phyloP scores from a whole-genome alignment of 1,140 invertebrate genomes.

The Zaprionus africanus region DNA sequence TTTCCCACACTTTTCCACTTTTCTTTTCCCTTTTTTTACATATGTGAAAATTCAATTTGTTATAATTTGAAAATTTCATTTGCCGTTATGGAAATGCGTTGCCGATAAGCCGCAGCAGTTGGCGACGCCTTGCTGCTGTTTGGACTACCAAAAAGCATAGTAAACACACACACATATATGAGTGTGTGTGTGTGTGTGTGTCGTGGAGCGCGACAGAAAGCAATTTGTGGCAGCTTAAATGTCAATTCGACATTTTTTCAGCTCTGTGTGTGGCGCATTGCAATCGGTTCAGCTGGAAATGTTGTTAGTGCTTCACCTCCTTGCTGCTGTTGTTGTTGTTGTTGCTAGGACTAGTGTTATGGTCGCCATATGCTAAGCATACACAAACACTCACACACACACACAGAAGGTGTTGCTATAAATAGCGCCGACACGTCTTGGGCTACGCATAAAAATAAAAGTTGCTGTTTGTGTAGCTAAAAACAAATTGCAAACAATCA shows the following conservation, averaged over 20 bases:
- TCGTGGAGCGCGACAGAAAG: constrained; percentile 55
- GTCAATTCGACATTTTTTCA: constrained; percentile 61
- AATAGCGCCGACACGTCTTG: constrained; percentile 69
- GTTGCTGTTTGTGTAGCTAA: constrained; percentile 72
- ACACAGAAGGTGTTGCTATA: constrained; percentile 50
- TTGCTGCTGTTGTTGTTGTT: neutral
- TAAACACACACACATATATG: constrained; percentile 12
- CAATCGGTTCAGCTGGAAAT: constrained; percentile 30
- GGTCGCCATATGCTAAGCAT: constrained; percentile 46
- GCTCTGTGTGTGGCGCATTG: constrained; percentile 25
- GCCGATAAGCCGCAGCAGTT: constrained; percentile 58
- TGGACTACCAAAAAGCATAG: constrained; percentile 17
- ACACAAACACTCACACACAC: constrained; percentile 5
- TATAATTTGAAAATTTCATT: constrained; percentile 82
- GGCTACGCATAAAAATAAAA: constrained; percentile 66
- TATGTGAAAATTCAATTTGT: constrained; percentile 78
- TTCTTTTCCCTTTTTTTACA: constrained; percentile 24
- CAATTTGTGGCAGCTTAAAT: constrained; percentile 80
- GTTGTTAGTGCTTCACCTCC: neutral
- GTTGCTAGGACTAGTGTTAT: constrained; percentile 36
- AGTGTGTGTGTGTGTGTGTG: constrained; percentile 13
- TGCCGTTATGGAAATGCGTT: constrained; percentile 72
- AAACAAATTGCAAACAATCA: constrained; percentile 83
- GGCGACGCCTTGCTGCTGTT: neutral
- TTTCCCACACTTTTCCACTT: constrained; percentile 13